Percentiles rank a stretch among this genome's conserved stretches.
phyloP scores from a whole-genome alignment of 2,113 vertebrate genomes.

The Helogale parvula region DNA sequence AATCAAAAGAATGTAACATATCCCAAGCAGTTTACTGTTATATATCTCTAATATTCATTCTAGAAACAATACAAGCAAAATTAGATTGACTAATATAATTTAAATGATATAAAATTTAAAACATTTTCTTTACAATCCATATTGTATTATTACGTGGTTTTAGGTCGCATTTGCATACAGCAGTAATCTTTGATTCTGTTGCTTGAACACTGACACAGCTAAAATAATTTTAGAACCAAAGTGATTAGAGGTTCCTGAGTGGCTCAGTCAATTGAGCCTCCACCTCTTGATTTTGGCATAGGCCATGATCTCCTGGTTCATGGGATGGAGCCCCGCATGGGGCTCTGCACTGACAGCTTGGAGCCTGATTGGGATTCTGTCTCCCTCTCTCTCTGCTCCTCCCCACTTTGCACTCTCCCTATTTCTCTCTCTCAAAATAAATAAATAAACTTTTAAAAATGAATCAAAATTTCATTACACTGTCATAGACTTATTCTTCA shows the following conservation, averaged over 20 bases:
- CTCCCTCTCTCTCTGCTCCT: no score
- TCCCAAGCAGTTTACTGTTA: background rate
- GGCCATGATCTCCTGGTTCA: no score
- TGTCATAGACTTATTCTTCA: background rate
- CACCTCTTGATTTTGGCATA: no score
- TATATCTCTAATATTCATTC: constrained; percentile 40
- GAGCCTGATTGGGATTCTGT: no score
- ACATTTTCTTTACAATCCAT: background rate
- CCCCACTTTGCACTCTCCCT: no score
- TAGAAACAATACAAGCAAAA: background rate
- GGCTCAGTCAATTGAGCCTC: no score
- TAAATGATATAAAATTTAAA: background rate
- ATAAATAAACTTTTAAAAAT: background rate
- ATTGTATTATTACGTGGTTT: background rate
- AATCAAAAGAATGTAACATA: constrained; percentile 65
- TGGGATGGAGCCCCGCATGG: no score
- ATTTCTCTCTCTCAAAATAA: no score
- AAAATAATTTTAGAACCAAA: constrained; percentile 20
- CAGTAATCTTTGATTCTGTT: background rate
- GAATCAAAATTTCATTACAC: background rate
- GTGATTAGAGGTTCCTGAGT: no score
- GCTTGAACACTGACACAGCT: background rate
- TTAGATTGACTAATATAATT: background rate
- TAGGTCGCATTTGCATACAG: background rate
- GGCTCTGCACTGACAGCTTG: no score